Base-by-base conservation (phyloP, 2,797 vertebrate genomes). In the Hypotaenidia okinawae region DNA sequence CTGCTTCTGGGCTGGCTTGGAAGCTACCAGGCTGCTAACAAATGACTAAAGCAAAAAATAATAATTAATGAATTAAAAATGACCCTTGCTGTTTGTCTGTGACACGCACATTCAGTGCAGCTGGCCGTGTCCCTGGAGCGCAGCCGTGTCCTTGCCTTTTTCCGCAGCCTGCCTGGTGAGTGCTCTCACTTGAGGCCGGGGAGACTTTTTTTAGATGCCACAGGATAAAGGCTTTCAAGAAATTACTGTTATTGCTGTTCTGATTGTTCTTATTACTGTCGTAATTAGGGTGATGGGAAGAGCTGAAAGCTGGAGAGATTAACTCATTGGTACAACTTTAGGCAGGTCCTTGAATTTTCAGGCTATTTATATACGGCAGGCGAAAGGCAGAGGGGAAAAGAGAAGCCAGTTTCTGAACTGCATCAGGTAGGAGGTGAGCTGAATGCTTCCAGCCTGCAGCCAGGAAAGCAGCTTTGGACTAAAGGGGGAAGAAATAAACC, bases 141-240 rank as follows among this genome's bases (percentile, higher is more conserved):
- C 0, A 25, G 55, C 77, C 6, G 9, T 52, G 77, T 27, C 88
- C 84, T 75, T 67, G 77, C 33, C 47, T 49, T 39, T 22, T 39
- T 22, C 58, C 2, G 0, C 84, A 84, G 37, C 37, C 3, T 2
- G 64, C 35, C 58, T 35, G 47, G 13, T 4, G 47, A 75, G 47
- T 0, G 1, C 28, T 63, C 17, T 55, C 7, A 1, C 14, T 55
- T 7, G 32, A 81, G 69, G 43, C 30, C 39, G 23, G 13, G 2
- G 76, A 45, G 43, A 18, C 43, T 45, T 45, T 45, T 79, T 90
- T 52, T 30, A 69, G 47, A 52, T 72, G 59, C 30, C 52, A 45
- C 19, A n/a, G n/a, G 61, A 67, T n/a, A 66, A 74, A 62, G 43
- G 51, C 58, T 89, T 82, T 79, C 62, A 76, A 92, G 59, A 91